phyloP scores from a whole-genome alignment of 2,113 vertebrate genomes.

The Ptychochromis oligacanthus region DNA sequence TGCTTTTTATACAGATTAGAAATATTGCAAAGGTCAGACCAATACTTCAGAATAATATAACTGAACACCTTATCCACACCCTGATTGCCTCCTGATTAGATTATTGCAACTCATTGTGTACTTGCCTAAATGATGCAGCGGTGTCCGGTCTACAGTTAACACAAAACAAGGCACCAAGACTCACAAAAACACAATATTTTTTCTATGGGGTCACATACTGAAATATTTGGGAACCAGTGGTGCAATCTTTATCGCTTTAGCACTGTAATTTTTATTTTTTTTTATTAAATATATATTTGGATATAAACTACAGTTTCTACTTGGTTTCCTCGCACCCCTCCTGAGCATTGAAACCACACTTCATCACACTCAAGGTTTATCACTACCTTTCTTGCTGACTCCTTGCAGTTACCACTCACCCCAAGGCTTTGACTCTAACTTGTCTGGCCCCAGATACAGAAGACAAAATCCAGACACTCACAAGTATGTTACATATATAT shows the following conservation, averaged over 20 bases:
- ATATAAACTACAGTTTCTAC: neutral
- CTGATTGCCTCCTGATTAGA: no score
- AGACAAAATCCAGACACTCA: conserved; percentile 1
- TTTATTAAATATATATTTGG: neutral
- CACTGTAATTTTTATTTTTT: neutral
- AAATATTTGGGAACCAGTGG: neutral
- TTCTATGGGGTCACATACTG: neutral
- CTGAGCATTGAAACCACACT: neutral
- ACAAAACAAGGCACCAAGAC: no score
- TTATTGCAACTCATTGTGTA: no score
- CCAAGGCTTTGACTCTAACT: neutral
- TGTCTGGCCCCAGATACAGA: neutral
- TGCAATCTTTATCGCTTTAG: neutral
- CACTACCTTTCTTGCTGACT: neutral
- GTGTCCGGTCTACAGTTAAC: no score
- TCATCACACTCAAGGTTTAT: conserved; percentile 1
- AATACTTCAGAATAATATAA: no score
- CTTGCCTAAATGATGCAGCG: no score
- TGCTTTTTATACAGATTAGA: no score
- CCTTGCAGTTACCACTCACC: neutral
- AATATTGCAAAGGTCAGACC: no score
- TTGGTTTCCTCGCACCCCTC: neutral
- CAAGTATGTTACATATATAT: neutral
- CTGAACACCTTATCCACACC: no score
- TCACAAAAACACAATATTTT: neutral